These are phyloP conservation scores for Tromatobia lineatoria DNA, from an alignment of 2,888 invertebrate species.

Conservation along the genomic window DNA sequence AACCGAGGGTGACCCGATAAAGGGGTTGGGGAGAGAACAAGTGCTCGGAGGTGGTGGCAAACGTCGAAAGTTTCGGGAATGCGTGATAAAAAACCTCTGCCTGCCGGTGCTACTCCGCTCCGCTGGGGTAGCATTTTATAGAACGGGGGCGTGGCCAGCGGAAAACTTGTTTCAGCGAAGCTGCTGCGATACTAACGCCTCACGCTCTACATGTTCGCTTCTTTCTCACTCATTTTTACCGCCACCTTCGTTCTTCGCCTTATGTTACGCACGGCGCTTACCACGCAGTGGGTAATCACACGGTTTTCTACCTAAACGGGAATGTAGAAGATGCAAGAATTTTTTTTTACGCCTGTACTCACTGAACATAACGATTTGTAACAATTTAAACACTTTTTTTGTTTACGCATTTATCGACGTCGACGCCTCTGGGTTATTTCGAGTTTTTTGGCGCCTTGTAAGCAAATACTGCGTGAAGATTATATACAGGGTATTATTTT, in stretches of 20 bases:
- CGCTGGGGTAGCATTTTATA: conserved; percentile 58
- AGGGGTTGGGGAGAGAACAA: conserved; percentile 37
- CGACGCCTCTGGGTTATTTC: neutral
- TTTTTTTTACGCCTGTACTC: neutral
- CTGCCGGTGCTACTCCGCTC: conserved; percentile 31
- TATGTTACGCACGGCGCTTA: neutral
- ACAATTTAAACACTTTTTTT: neutral
- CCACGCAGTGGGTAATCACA: conserved; percentile 17
- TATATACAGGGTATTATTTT: neutral
- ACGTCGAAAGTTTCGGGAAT: conserved; percentile 65
- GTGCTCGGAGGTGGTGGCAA: conserved; percentile 55
- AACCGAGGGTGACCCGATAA: conserved; percentile 17
- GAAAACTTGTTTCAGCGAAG: conserved; percentile 63
- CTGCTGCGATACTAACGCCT: conserved; percentile 42
- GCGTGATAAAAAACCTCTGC: conserved; percentile 60
- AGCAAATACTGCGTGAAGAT: conserved; percentile 1
- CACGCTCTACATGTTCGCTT: conserved; percentile 35
- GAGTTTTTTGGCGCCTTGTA: neutral
- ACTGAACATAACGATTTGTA: neutral
- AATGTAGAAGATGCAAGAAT: conserved; percentile 4
- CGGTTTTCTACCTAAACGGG: conserved; percentile 4
- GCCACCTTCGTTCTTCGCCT: conserved; percentile 10
- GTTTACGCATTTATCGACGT: no score
- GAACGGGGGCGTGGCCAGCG: conserved; percentile 59
- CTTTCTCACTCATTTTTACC: conserved; percentile 29